Evolutionary conservation across 2,888 invertebrate species (phyloP), one percentile per base, ranked within the genome.

Genomic region (Scaptomyza cyrtandrae): DNA sequence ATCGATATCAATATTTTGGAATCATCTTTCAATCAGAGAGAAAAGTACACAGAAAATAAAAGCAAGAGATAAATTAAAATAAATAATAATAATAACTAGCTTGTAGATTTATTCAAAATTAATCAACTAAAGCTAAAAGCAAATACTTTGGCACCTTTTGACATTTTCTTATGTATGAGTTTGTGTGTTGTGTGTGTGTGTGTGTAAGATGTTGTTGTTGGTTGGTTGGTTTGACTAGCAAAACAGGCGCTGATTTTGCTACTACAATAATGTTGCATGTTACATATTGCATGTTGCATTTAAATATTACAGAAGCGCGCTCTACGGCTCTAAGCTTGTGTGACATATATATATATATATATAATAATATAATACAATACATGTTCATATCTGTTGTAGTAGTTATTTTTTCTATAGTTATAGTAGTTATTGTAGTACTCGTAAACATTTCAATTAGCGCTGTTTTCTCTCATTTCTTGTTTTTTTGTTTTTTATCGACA

Each of bases 71-170:
- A 49, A 65, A 59, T 69, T 66, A 70, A 72, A 54, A 71, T 59
- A 69, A 80, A 75, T 74, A 70, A 71, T 70, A 75, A 27, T 27
- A 48, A 33, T 43, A 66, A 41, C 58, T 73, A 56, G 64, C 46
- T 46, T n/a, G 27, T 77, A 52, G 50, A 53, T 83, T 86, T 84
- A 86, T 86, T 83, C 45, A 72, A 72, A 68, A 68, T 71, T 78
- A 39, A 70, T 75, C 62, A 76, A 76, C 73, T 75, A 75, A 73
- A 87, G 77, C 83, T 86, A 83, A 83, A 86, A 86, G 88, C 83
- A 78, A 86, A 86, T 86, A 86, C 88, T 86, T 86, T 86, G 85
- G 85, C 85, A 86, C 88, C 86, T 86, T 86, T 86, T 59, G 72
- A 78, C 66, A 78, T 78, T 24, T 24, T 24, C 3, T 24, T 80